These are phyloP conservation scores for Malacosoma neustria DNA, from an alignment of 2,888 invertebrate genomes.

Conservation along the genomic window DNA sequence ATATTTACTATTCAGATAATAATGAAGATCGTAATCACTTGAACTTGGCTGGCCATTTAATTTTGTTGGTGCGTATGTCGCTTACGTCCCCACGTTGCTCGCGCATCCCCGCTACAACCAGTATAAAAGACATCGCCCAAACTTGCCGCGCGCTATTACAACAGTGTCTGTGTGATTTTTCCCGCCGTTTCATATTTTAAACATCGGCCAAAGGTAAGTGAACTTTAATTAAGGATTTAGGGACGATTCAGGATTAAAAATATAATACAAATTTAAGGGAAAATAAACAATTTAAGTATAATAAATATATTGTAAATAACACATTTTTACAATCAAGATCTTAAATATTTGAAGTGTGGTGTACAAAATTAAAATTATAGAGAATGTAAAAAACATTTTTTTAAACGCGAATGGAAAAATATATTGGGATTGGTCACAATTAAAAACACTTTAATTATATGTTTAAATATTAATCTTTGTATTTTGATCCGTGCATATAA, in stretches of 20 bases:
- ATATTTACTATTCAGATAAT: no score
- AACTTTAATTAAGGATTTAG: constrained; percentile 33
- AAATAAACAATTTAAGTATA: constrained; percentile 3
- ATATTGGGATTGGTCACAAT: no score
- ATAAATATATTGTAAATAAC: not conserved
- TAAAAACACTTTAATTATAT: no score
- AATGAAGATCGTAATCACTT: no score
- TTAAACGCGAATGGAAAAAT: no score
- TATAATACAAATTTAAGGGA: constrained; percentile 10
- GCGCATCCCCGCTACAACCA: constrained; percentile 63
- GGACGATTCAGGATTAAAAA: constrained; percentile 33
- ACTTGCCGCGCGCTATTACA: constrained; percentile 72
- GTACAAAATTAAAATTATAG: no score
- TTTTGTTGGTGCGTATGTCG: constrained; percentile 3
- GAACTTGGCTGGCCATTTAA: no score
- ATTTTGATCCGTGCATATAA: no score
- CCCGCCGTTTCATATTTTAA: constrained; percentile 59
- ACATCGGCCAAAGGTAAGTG: constrained; percentile 60
- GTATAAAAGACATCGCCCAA: constrained; percentile 65
- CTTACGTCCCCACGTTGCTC: constrained; percentile 38
- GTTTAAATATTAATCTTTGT: no score
- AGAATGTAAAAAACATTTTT: no score
- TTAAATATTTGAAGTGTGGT: no score
- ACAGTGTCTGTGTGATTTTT: constrained; percentile 71
- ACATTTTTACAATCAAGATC: no score